Evolutionary conservation across 1,140 invertebrate species (phyloP), one percentile per base, ranked within the genome.

Genomic region (Helicoverpa zea): DNA sequence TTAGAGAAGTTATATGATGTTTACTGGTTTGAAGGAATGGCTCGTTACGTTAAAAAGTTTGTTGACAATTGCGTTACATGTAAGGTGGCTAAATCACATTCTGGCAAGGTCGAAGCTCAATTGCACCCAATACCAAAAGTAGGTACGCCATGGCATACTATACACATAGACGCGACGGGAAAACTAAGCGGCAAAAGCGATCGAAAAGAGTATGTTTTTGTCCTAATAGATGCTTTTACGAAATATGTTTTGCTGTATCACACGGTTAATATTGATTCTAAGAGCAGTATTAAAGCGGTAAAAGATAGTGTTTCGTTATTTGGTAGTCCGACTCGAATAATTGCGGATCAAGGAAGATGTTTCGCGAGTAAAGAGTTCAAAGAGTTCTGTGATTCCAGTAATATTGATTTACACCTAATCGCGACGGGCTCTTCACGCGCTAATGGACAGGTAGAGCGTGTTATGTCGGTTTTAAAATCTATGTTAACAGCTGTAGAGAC

Each of bases 21-120:
- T 43, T 63, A 63, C 23, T 63, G 30, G 61, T 63, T 61, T 12
- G 58, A 61, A 12, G 18, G 18, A 29, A 61, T 61, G 58, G 30
- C 18, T 29, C 2, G 58, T 0, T 61, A 61, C 4, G 58, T 61
- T 1, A 10, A 5, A 18, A 56, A 56, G n/a, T 56, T 56, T 16
- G 54, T 56, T 9, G 54, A 56, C n/a, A 56, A 4, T n/a, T 56
- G 54, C 1, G 54, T 4, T 0, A 56, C 54, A 0, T 56, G 54
- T 4, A 56, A 56, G 5, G 16, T 56, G 3, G 16, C 54, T 7
- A 56, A 56, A n/a, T 56, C 54, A 16, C 54, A 16, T 16, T 18
- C 54, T 2, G 54, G n/a, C 4, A 56, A 56, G 3, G 4, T 56
- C 1, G n/a, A 56, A n/a, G 54, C 16, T 1, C n/a, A 56, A 56